Evolutionary conservation across 2,888 invertebrate genomes (phyloP).

Genomic region (Rhorus exstirpatorius): DNA sequence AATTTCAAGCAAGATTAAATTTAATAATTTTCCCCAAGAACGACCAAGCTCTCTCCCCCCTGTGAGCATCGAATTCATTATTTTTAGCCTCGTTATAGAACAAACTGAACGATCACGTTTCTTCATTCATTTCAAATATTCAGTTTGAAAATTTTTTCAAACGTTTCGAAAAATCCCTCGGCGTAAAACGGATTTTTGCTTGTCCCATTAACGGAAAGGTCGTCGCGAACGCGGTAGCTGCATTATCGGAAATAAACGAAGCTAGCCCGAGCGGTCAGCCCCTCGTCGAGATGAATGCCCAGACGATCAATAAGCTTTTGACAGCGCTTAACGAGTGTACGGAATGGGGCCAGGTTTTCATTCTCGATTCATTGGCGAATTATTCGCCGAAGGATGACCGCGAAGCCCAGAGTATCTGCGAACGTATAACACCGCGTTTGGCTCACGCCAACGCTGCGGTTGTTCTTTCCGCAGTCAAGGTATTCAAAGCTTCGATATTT

Average conservation of each 20-base stretch:
- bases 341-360: slow-evolving; percentile 99
- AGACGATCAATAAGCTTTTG: slow-evolving; percentile 98
- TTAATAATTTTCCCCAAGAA: no score
- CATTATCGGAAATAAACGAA: slow-evolving; percentile 99
- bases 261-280: slow-evolving; percentile 98
- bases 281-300: slow-evolving; percentile 98
- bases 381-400: slow-evolving; percentile 98
- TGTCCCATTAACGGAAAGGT: slow-evolving; percentile 86
- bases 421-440: slow-evolving; percentile 97
- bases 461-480: slow-evolving; percentile 99
- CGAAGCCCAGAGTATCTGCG: slow-evolving; percentile 99
- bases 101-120: no score
- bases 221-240: slow-evolving; percentile 99
- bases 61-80: no score
- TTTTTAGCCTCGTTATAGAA: no score
- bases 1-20: no score
- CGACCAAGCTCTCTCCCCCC: no score
- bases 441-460: slow-evolving; percentile 99
- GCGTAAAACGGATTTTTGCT: no score
- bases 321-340: slow-evolving; percentile 99
- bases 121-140: background rate
- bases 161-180: background rate
- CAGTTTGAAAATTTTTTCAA: background rate
- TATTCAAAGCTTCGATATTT: slow-evolving; percentile 80
- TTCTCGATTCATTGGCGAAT: slow-evolving; percentile 98